Evolutionary conservation across 1,140 invertebrate species (phyloP).

Genomic region (Drosophila pallidifrons): DNA sequence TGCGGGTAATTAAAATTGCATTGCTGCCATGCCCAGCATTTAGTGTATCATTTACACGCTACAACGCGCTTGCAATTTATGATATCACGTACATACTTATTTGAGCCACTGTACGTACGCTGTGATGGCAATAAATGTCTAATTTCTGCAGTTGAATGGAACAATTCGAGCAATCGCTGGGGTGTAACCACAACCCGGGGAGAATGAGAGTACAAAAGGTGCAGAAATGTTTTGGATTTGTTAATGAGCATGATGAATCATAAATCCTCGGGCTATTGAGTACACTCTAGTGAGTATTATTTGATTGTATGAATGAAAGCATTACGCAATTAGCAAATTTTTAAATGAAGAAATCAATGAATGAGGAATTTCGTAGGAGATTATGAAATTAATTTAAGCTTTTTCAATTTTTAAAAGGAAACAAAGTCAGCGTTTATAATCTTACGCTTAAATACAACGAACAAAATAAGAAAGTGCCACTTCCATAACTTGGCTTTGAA

Average conservation of each 20-base stretch:
- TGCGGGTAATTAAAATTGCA: conserved; percentile 42
- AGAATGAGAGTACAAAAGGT: conserved; percentile 1
- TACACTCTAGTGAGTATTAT: not conserved
- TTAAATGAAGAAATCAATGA: not conserved
- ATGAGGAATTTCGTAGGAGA: not conserved
- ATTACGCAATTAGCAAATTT: conserved; percentile 4
- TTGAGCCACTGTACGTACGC: conserved; percentile 2
- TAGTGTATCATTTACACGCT: conserved; percentile 72
- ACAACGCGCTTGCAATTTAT: conserved; percentile 58
- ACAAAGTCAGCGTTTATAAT: too few relatives aligned
- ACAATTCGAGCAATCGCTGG: conserved; percentile 19
- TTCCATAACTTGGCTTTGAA: not conserved
- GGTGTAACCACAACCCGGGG: not conserved
- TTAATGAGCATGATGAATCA: conserved; percentile 12
- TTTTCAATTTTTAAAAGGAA: not conserved
- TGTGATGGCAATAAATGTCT: conserved; percentile 50
- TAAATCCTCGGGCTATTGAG: not conserved
- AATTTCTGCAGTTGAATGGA: conserved; percentile 44
- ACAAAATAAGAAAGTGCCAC: not conserved
- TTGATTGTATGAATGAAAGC: conserved; percentile 17
- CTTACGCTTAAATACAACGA: not conserved
- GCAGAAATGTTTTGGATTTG: conserved; percentile 2
- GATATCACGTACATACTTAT: conserved; percentile 17
- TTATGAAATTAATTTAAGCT: not conserved
- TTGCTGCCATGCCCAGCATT: conserved; percentile 32